phyloP scores from a whole-genome alignment of 2,113 vertebrate species.

The Cacatua alba region DNA sequence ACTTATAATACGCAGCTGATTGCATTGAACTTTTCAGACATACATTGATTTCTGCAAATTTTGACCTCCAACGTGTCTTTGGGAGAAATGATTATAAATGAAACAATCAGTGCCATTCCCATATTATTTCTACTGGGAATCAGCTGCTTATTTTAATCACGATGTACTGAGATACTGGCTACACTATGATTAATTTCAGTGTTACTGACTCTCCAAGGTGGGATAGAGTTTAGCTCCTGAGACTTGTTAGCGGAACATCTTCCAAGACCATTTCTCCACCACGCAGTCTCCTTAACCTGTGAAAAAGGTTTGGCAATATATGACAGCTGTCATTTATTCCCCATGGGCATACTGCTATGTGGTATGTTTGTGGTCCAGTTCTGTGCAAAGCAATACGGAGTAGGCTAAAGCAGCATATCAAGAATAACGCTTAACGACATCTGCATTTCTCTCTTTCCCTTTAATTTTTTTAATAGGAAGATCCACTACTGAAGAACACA shows the following conservation, averaged over 20 bases:
- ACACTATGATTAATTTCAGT: rapidly evolving
- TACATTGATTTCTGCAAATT: background rate
- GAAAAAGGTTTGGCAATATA: background rate
- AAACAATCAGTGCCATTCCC: background rate
- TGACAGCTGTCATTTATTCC: background rate
- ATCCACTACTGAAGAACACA: background rate
- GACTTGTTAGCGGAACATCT: background rate
- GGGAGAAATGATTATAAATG: background rate
- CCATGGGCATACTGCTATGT: background rate
- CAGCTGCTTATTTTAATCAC: background rate
- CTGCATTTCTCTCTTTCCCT: background rate
- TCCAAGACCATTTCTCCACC: background rate
- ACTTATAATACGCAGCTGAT: background rate
- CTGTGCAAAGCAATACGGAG: background rate
- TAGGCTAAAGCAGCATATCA: background rate
- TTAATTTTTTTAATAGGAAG: background rate
- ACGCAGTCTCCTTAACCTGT: background rate
- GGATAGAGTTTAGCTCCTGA: background rate
- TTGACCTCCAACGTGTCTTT: background rate
- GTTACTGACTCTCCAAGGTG: background rate
- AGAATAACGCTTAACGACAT: background rate
- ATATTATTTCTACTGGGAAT: background rate
- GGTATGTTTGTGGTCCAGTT: background rate
- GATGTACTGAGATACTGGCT: background rate
- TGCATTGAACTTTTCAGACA: background rate